Evolutionary conservation across 2,888 invertebrate species (phyloP).

Genomic region (Thyatira batis): DNA sequence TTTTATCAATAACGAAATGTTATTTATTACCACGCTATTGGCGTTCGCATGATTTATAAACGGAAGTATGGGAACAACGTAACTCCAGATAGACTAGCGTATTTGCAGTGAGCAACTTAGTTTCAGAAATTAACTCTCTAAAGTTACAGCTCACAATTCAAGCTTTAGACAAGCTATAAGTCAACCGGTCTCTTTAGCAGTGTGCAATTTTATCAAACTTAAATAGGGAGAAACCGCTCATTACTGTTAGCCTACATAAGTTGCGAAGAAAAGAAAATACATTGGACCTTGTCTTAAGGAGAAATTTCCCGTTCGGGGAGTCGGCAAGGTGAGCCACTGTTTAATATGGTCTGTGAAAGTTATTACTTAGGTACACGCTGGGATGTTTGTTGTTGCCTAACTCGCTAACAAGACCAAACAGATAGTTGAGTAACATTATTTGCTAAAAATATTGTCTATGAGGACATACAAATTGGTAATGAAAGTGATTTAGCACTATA

Average conservation of each 20-base stretch:
- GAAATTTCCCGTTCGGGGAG: slow-evolving; percentile 65
- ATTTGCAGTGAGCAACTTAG: slow-evolving; percentile 32
- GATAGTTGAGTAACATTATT: slow-evolving; percentile 1
- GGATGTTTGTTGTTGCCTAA: slow-evolving; percentile 9
- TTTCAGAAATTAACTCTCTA: slow-evolving; percentile 41
- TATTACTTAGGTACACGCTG: slow-evolving; percentile 45
- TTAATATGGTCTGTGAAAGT: slow-evolving; percentile 71
- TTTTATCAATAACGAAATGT: slow-evolving; percentile 59
- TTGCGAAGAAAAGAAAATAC: slow-evolving; percentile 75
- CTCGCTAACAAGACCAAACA: not conserved
- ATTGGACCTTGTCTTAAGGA: slow-evolving; percentile 59
- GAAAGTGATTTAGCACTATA: not conserved
- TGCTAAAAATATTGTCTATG: not conserved
- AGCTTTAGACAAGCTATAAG: slow-evolving; percentile 41
- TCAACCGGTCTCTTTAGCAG: slow-evolving; percentile 50
- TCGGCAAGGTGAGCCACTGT: slow-evolving; percentile 66
- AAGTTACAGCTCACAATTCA: slow-evolving; percentile 26
- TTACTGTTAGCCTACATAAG: slow-evolving; percentile 69
- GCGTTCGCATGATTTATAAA: slow-evolving; percentile 50
- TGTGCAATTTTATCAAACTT: slow-evolving; percentile 61
- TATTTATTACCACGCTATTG: slow-evolving; percentile 60
- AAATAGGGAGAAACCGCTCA: slow-evolving; percentile 66
- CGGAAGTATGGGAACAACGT: slow-evolving; percentile 32
- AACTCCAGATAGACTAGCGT: slow-evolving; percentile 8
- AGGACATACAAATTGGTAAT: not conserved